Base-by-base conservation (phyloP, 2,113 vertebrate species). In the Aphyosemion australe region DNA sequence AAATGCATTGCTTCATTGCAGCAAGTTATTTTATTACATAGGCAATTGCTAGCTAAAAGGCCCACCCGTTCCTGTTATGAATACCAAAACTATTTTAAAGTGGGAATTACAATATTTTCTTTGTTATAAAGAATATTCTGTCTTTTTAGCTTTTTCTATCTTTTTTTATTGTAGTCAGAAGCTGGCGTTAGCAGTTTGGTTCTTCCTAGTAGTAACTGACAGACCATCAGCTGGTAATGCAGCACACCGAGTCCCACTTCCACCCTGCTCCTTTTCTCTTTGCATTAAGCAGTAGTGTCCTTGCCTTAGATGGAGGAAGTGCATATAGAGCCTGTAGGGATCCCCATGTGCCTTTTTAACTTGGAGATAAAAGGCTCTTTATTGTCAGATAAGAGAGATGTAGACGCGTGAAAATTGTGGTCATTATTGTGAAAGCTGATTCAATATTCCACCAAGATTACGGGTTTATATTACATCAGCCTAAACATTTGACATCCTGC, bases 151-250 rank as follows among this genome's bases (percentile, higher is more conserved):
- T 60, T 31, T 46, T 46, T 54, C 32, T 54, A n/a, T 15, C 18
- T 12, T 41, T 41, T 14, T 18, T 12, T 6, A 21, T 45, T 58
- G 45, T 21, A 9, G 9, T 12, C 10, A 42, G 45, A 52, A 41
- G 34, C 32, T 69, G 45, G 43, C 64, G 14, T 66, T 61, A 65
- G 71, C 78, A 59, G 32, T 56, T 43, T 39, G 12, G 2, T 8
- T 14, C 15, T 77, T 52, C 76, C 19, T 69, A 43, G 34, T 65
- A 60, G 68, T 67, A 73, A 52, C 18, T 65, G 62, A 78, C 32
- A 50, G 54, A 42, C 32, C 18, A 34, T 12, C 8, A 20, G 31
- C 18, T 54, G 14, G 32, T 41, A 41, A 12, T 60, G 20, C n/a
- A 66, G 7, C 19, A 18, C 41, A 18, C 8, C 16, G 20, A 45